Base-by-base conservation (phyloP, 2,888 invertebrate genomes). In the Dicyrtomina minuta region DNA sequence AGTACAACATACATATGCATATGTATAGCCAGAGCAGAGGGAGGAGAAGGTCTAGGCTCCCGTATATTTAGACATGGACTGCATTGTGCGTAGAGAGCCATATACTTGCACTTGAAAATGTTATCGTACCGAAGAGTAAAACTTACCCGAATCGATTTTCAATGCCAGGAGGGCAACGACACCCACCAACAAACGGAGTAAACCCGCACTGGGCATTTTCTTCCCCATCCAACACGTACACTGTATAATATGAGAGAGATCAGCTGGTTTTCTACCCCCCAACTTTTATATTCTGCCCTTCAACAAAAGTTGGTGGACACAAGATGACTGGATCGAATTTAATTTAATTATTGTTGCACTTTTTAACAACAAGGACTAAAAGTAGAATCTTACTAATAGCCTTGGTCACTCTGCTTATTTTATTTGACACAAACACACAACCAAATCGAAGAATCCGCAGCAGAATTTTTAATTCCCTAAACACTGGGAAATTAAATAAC, bases 111-210 rank as follows among this genome's bases (percentile, higher is more conserved):
- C 46, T 15, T 46, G 17, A 46, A 17, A 17, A 8, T 53, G 53
- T 20, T 60, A 60, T 60, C 8, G 41, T 13, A 58, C n/a, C 6
- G 39, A 41, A 41, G 51, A 27, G 33, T 46, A 61, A 17, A 61
- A 75, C 76, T 75, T 74, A 77, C 76, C 76, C 72, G 70, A 74
- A 77, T 77, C 75, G 73, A 77, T 75, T 70, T 74, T 77, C 75
- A 77, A 75, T 77, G 76, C 75, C 73, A 77, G 73, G 72, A 77
- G 76, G 75, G 75, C 75, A 77, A 75, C 75, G 75, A 75, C 75
- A 72, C 75, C 76, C 73, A 77, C 71, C 70, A 75, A 27, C 58
- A 71, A 64, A 65, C 68, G 27, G 24, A 73, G 70, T 60, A 71
- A 74, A 72, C 74, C 66, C 62, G 39, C 26, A 20, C 61, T 66